Evolutionary conservation across 2,888 invertebrate genomes (phyloP).

Genomic region (Cheilosia vernalis): DNA sequence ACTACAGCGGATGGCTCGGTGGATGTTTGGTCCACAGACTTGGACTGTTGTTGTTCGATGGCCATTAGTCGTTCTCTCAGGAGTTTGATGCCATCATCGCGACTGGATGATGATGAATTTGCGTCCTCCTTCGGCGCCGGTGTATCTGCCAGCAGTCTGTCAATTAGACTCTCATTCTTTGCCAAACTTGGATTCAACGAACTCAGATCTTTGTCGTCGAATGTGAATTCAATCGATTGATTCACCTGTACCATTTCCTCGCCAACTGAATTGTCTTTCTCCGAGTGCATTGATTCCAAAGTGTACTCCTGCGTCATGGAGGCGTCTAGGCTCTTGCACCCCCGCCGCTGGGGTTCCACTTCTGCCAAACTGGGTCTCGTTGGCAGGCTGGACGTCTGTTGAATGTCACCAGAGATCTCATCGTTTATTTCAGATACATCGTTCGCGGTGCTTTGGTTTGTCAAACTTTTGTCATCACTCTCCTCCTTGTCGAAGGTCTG

Average conservation of each 20-base stretch:
- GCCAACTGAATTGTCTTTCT: conserved; percentile 81
- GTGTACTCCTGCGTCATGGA: conserved; percentile 47
- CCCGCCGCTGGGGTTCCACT: conserved; percentile 63
- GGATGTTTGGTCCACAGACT: conserved; percentile 63
- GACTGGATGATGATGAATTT: conserved; percentile 50
- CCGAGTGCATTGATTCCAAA: conserved; percentile 75
- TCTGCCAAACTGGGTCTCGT: conserved; percentile 47
- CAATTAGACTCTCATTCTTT: conserved; percentile 77
- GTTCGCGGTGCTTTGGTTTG: conserved; percentile 82
- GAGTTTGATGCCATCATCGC: conserved; percentile 80
- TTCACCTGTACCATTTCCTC: conserved; percentile 80
- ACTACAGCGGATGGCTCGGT: conserved; percentile 61
- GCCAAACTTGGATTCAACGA: conserved; percentile 77
- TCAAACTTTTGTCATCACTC: conserved; percentile 78
- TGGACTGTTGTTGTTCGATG: conserved; percentile 77
- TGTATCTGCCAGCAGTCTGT: conserved; percentile 75
- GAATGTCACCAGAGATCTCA: conserved; percentile 76
- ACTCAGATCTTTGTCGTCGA: conserved; percentile 78
- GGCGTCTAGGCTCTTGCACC: conserved; percentile 58
- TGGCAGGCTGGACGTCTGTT: conserved; percentile 60
- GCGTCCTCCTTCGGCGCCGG: conserved; percentile 34
- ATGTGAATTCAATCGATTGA: conserved; percentile 80
- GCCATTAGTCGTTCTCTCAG: conserved; percentile 81
- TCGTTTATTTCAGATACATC: conserved; percentile 82
- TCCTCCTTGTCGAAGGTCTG: conserved; percentile 70